Evolutionary conservation across 2,888 invertebrate species (phyloP).

Genomic region (Rotaria macrura): DNA sequence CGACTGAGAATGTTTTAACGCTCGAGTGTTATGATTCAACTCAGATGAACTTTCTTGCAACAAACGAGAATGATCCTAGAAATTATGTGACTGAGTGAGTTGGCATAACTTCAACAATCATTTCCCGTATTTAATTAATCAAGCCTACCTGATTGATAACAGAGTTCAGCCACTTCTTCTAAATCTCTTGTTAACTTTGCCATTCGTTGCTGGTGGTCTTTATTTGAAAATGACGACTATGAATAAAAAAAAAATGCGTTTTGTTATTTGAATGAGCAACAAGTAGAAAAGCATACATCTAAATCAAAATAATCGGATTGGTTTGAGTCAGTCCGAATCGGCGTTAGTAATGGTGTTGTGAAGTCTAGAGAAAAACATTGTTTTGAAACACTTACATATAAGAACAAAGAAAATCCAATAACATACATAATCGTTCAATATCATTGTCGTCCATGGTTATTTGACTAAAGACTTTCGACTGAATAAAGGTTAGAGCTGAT

Average conservation of each 20-base stretch:
- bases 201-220: not conserved
- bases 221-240: not conserved
- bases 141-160: not conserved
- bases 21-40: too few species aligned
- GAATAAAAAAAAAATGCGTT: not conserved
- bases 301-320: not conserved
- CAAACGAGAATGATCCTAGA: too few species aligned
- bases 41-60: too few species aligned
- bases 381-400: too few species aligned
- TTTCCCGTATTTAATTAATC: not conserved
- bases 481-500: not conserved
- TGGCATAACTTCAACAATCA: too few species aligned
- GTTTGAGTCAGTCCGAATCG: not conserved
- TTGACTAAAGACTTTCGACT: not conserved
- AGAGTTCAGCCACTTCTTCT: not conserved
- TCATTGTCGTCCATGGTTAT: not conserved
- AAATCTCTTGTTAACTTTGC: not conserved
- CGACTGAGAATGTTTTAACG: too few species aligned
- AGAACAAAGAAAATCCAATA: too few species aligned
- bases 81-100: too few species aligned
- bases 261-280: not conserved
- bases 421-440: not conserved
- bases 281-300: not conserved
- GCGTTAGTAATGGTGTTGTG: not conserved
- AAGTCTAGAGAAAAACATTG: not conserved